Conservation (phyloP, 2,113 vertebrate species). For the Hystrix brachyura region DNA sequence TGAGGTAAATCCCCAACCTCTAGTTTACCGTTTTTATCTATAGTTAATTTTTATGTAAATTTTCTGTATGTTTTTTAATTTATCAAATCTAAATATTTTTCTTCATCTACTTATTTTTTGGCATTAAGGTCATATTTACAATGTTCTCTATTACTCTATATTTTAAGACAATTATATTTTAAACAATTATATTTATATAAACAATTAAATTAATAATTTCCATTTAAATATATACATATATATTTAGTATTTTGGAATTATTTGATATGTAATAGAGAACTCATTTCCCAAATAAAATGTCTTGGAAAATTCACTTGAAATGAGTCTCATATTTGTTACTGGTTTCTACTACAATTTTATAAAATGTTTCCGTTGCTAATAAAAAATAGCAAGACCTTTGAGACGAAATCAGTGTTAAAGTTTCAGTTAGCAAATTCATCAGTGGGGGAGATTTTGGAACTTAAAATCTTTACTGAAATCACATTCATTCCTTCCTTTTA, state of each 20-base stretch:
- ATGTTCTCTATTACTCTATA: not conserved
- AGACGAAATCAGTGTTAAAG: not conserved
- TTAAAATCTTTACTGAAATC: not conserved
- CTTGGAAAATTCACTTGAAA: not conserved
- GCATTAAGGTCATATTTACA: not conserved
- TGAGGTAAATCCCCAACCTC: too few species aligned
- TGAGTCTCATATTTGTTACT: not conserved
- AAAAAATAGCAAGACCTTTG: not conserved
- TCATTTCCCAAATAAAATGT: not conserved
- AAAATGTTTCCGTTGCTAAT: not conserved
- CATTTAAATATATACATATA: not conserved
- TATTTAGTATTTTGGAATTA: not conserved
- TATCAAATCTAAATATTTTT: not conserved
- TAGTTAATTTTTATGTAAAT: not conserved
- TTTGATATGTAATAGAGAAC: not conserved
- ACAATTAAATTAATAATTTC: not conserved
- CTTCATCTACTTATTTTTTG: not conserved
- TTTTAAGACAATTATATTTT: not conserved
- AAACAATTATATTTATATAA: not conserved
- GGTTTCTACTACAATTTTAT: not conserved
- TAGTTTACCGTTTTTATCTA: not conserved
- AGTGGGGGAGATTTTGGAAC: not conserved
- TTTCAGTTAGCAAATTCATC: slow-evolving; percentile 16
- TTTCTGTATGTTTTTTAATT: not conserved
- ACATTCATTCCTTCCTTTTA: not conserved